These are phyloP conservation scores for Syngnathus floridae DNA, from an alignment of 2,113 vertebrate species.

Conservation along the genomic window DNA sequence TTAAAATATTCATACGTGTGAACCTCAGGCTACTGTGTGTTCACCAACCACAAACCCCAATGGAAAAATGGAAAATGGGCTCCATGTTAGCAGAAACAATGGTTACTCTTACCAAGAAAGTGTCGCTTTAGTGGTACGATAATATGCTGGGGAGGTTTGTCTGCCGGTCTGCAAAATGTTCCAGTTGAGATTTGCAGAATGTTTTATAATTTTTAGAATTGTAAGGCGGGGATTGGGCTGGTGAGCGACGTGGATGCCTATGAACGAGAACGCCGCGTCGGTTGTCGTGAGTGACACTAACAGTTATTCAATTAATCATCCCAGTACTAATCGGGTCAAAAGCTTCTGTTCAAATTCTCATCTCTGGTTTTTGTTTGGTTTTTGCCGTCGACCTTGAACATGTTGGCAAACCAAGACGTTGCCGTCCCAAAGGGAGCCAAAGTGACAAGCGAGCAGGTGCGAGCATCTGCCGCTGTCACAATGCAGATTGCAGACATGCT, in stretches of 20 bases:
- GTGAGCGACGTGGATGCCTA: neutral
- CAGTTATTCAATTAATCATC: neutral
- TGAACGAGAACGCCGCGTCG: no score
- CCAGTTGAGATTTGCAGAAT: neutral
- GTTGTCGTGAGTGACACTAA: no score
- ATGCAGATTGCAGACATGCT: conserved; percentile 39
- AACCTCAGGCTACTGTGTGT: neutral
- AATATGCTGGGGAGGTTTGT: neutral
- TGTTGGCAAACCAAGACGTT: conserved; percentile 35
- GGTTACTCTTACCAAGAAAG: neutral
- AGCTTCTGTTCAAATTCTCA: neutral
- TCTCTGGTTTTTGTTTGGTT: neutral
- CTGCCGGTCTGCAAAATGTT: neutral
- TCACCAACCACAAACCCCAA: conserved; percentile 1
- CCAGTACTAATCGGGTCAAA: neutral
- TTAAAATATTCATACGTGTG: neutral
- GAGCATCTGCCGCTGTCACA: conserved; percentile 51
- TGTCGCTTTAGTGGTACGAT: neutral
- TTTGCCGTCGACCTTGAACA: conserved; percentile 14
- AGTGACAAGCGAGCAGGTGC: conserved; percentile 46
- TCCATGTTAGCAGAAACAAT: neutral
- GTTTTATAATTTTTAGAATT: neutral
- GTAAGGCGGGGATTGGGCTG: neutral
- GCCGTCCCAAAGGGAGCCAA: conserved; percentile 28
- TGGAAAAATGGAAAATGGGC: neutral